Conservation (phyloP, 1,140 invertebrate species). For the Drosophila bipectinata region DNA sequence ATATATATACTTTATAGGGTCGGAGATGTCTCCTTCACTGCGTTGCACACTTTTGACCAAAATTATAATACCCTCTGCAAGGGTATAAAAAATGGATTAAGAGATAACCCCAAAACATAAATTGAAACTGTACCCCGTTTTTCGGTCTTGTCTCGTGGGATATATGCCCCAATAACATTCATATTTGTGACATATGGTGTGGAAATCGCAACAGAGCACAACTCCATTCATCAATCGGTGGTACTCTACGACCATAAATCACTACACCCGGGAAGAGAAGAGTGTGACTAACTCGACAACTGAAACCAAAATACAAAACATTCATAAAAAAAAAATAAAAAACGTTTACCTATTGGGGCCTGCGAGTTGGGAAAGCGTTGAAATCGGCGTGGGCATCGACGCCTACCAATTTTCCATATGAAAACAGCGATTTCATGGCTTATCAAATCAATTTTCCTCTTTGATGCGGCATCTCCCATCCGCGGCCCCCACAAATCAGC, state of each 20-base stretch:
- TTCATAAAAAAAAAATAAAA: slow-evolving; percentile 11
- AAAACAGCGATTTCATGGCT: slow-evolving; percentile 57
- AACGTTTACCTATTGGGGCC: slow-evolving; percentile 23
- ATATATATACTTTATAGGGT: too few relatives aligned
- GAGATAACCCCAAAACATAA: neutral
- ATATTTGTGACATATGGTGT: slow-evolving; percentile 44
- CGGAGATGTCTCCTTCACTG: too few relatives aligned
- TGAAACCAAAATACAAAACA: slow-evolving; percentile 1
- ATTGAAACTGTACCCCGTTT: slow-evolving; percentile 14
- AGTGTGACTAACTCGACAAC: slow-evolving; percentile 46
- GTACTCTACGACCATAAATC: slow-evolving; percentile 28
- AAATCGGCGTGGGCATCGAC: slow-evolving; percentile 59
- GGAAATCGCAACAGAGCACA: slow-evolving; percentile 30
- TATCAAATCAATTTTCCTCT: slow-evolving; percentile 67
- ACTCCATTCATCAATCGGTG: slow-evolving; percentile 50
- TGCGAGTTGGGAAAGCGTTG: slow-evolving; percentile 49
- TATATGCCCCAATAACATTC: slow-evolving; percentile 29
- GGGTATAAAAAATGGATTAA: too few relatives aligned
- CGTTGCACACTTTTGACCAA: too few relatives aligned
- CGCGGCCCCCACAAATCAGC: slow-evolving; percentile 20
- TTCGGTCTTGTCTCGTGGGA: neutral
- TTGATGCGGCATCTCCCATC: slow-evolving; percentile 24
- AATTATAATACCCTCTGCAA: too few relatives aligned
- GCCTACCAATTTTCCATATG: slow-evolving; percentile 61
- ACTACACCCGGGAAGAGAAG: slow-evolving; percentile 14